These are phyloP conservation scores for Oscheius myriophilus DNA, from an alignment of 2,888 invertebrate genomes.

Conservation along the genomic window DNA sequence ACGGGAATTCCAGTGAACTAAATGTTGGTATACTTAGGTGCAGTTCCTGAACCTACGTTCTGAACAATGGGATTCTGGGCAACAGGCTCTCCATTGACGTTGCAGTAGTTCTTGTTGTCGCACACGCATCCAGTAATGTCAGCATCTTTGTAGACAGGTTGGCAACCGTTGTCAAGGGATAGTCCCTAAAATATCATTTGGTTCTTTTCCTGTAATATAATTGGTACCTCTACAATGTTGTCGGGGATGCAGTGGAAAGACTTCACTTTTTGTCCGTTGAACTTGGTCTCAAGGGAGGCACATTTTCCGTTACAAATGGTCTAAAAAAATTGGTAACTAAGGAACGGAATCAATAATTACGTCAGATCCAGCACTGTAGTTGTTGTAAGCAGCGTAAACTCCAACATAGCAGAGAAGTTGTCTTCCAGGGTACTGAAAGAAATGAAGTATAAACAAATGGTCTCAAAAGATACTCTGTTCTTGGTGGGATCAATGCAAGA, in stretches of 20 bases:
- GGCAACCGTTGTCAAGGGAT: slow-evolving; percentile 43
- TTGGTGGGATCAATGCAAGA: slow-evolving; percentile 30
- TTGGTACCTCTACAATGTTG: slow-evolving; percentile 29
- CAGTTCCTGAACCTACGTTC: not conserved
- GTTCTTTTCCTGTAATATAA: no score
- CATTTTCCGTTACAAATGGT: slow-evolving; percentile 28
- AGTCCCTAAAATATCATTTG: no score
- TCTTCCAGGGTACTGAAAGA: slow-evolving; percentile 10
- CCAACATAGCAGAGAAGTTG: slow-evolving; percentile 27
- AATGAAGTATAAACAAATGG: not conserved
- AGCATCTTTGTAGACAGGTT: slow-evolving; percentile 30
- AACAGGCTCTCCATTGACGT: slow-evolving; percentile 23
- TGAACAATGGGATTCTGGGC: slow-evolving; percentile 20
- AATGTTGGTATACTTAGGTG: slow-evolving; percentile 20
- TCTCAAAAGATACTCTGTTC: no score
- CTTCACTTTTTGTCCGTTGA: slow-evolving; percentile 20
- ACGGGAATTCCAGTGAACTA: slow-evolving; percentile 36
- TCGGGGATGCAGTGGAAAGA: slow-evolving; percentile 31
- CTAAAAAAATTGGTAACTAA: not conserved
- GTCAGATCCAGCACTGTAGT: slow-evolving; percentile 25
- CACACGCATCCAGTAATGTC: slow-evolving; percentile 48
- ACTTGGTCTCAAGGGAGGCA: slow-evolving; percentile 22
- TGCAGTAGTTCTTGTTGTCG: slow-evolving; percentile 49
- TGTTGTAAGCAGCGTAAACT: slow-evolving; percentile 21
- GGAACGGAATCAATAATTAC: not conserved